A percentile compares a stretch with the other conserved stretches of the same genome.
Evolutionary conservation across 2,113 vertebrate species (phyloP).

Genomic region (Lophotis ruficrista): DNA sequence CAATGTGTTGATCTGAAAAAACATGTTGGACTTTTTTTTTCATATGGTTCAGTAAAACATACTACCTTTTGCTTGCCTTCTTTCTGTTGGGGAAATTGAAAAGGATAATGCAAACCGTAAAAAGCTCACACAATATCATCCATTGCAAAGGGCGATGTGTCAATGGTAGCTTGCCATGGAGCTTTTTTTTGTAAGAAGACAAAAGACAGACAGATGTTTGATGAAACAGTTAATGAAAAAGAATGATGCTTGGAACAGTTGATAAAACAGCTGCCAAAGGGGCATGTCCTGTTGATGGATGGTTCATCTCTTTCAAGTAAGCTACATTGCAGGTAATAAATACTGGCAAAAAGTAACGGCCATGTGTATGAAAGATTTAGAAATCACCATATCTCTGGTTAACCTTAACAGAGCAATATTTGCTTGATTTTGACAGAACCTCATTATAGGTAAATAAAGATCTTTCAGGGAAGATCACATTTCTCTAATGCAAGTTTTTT

Average conservation of each 20-base stretch:
- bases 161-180: not conserved
- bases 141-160: not conserved
- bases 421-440: not conserved
- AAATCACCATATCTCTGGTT: not conserved
- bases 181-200: not conserved
- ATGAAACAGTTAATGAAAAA: slow-evolving; percentile 22
- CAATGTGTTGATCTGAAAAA: not conserved
- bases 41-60: not conserved
- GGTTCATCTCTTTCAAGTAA: slow-evolving; percentile 11
- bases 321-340: slow-evolving; percentile 13
- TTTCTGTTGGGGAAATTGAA: not conserved
- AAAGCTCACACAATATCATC: not conserved
- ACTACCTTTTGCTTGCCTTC: not conserved
- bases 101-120: not conserved
- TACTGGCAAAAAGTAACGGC: not conserved
- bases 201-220: not conserved
- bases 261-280: slow-evolving; percentile 4
- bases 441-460: not conserved
- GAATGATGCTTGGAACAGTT: not conserved
- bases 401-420: not conserved
- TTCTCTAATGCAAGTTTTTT: not conserved
- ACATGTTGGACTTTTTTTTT: not conserved
- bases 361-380: not conserved
- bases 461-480: not conserved
- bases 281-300: slow-evolving; percentile 1